These are phyloP conservation scores for Mormyrus hasselquistii DNA, from an alignment of 2,797 vertebrate genomes.

Conservation along the genomic window DNA sequence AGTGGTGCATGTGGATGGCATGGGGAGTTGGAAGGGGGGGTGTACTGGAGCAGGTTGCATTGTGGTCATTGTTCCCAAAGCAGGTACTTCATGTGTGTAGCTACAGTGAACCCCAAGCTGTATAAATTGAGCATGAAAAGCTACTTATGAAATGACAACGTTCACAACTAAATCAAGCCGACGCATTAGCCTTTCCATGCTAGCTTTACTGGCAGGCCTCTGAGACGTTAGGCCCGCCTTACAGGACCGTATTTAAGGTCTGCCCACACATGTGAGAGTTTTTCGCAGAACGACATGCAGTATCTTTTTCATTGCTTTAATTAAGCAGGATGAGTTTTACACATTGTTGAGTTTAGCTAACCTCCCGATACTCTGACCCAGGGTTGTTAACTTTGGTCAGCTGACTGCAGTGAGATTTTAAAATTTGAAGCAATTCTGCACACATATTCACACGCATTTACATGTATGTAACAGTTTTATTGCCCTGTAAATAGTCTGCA, in stretches of 20 bases:
- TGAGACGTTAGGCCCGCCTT: not conserved
- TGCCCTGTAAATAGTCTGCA: not conserved
- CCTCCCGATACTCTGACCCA: not conserved
- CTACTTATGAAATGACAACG: not conserved
- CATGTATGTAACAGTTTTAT: not conserved
- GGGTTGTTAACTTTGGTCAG: not conserved
- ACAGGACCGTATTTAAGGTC: not conserved
- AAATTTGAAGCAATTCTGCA: not conserved
- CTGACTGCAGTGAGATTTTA: not conserved
- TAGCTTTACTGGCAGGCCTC: not conserved
- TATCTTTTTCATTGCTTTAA: not conserved
- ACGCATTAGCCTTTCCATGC: not conserved
- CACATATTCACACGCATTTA: not conserved
- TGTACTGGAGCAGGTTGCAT: not conserved
- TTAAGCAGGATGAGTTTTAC: not conserved
- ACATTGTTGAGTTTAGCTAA: not conserved
- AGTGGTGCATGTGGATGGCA: not conserved
- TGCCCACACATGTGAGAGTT: not conserved
- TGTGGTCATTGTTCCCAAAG: not conserved
- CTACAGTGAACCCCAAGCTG: not conserved
- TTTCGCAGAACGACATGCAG: not conserved
- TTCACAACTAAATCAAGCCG: not conserved
- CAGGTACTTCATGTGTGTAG: not conserved
- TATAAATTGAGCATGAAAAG: conserved; percentile 7
- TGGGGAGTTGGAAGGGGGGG: not conserved